Evolutionary conservation across 2,797 vertebrate genomes (phyloP).

Genomic region (Anabas testudineus): DNA sequence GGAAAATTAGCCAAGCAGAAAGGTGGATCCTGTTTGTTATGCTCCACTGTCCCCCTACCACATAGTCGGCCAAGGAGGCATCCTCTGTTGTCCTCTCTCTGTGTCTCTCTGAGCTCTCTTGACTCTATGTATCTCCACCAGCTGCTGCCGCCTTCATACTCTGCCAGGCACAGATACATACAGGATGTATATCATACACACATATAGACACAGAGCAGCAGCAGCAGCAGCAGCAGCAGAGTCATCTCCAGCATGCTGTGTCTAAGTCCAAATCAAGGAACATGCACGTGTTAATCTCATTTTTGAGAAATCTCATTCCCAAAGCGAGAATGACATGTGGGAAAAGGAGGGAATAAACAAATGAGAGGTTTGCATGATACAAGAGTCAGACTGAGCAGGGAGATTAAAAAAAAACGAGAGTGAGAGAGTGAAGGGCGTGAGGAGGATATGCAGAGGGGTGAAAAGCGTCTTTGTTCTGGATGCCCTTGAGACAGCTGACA

Average conservation of each 20-base stretch:
- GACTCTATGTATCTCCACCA: constrained; percentile 77
- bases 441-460: constrained; percentile 77
- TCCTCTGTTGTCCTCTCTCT: constrained; percentile 76
- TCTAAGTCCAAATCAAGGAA: constrained; percentile 44
- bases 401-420: constrained; percentile 51
- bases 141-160: constrained; percentile 73
- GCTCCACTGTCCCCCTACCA: constrained; percentile 90
- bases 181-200: constrained; percentile 40
- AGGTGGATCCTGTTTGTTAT: constrained; percentile 98
- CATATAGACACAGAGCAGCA: not conserved
- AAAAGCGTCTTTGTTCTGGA: constrained; percentile 86
- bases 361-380: constrained; percentile 52
- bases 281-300: not conserved
- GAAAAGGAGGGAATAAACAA: constrained; percentile 21
- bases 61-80: constrained; percentile 87
- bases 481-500: constrained; percentile 87
- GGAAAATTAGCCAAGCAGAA: constrained; percentile 97
- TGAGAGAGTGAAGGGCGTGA: constrained; percentile 70
- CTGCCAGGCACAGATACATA: constrained; percentile 63
- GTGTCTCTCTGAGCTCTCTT: constrained; percentile 71
- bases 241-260: constrained; percentile 20
- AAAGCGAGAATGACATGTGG: constrained; percentile 13
- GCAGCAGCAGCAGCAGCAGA: constrained; percentile 3
- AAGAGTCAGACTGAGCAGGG: constrained; percentile 50
- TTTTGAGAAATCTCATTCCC: not conserved